Conservation (phyloP, 2,797 vertebrate genomes). For the Brachyrhaphis roseni region DNA sequence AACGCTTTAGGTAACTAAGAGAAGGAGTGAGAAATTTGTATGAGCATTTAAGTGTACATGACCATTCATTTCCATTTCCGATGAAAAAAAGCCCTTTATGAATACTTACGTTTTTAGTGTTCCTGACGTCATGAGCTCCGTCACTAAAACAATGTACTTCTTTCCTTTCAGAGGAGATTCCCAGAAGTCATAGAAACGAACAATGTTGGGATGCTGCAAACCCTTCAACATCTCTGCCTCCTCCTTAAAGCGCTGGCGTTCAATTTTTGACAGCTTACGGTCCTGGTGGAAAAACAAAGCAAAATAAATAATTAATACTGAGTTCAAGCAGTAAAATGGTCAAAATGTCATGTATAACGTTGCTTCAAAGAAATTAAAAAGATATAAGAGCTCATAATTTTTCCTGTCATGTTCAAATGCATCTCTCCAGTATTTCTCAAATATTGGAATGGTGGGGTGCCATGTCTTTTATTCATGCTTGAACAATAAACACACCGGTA, state of each 20-base stretch:
- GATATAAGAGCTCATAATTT: too few species aligned
- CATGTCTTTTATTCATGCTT: too few species aligned
- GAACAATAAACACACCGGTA: too few species aligned
- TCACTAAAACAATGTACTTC: slow-evolving; percentile 96
- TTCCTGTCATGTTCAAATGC: too few species aligned
- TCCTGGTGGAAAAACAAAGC: slow-evolving; percentile 79
- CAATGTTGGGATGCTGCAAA: slow-evolving; percentile 97
- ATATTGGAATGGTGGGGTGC: too few species aligned
- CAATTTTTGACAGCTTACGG: slow-evolving; percentile 94
- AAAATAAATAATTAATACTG: neutral
- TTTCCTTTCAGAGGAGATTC: slow-evolving; percentile 94
- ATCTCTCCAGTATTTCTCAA: too few species aligned
- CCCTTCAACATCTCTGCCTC: slow-evolving; percentile 99
- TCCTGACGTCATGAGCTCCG: slow-evolving; percentile 98
- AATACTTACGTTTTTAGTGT: slow-evolving; percentile 96
- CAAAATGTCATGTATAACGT: too few species aligned
- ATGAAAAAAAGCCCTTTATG: neutral
- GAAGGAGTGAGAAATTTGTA: neutral
- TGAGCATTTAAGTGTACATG: neutral
- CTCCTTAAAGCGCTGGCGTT: slow-evolving; percentile 97
- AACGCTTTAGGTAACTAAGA: slow-evolving; percentile 93
- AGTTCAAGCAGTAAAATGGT: too few species aligned
- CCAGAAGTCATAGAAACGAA: slow-evolving; percentile 99
- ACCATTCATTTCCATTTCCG: neutral
- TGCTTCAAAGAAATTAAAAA: too few species aligned